Conservation (phyloP, 2,797 vertebrate species). For the Rhynchotus rufescens region DNA sequence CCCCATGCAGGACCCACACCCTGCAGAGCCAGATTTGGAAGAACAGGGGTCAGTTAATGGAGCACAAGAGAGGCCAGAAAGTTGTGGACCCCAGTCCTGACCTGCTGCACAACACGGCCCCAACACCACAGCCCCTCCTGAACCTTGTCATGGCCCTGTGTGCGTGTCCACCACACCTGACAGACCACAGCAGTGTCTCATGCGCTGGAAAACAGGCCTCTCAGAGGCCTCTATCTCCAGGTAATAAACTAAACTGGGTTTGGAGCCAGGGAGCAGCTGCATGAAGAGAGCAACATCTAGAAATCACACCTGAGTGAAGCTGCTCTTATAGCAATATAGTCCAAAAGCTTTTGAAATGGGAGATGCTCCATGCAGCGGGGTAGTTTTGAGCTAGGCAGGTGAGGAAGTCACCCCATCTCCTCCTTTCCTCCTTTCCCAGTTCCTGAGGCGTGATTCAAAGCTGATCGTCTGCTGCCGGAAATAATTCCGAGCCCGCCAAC, state of each 20-base stretch:
- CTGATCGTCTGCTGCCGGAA: background rate
- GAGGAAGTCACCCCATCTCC: background rate
- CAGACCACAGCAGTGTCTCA: background rate
- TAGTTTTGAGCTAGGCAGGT: background rate
- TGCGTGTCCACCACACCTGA: background rate
- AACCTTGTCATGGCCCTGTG: background rate
- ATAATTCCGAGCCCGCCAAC: background rate
- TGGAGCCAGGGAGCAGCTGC: background rate
- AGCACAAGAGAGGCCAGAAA: background rate
- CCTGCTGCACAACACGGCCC: background rate
- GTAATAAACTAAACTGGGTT: background rate
- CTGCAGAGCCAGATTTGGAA: background rate
- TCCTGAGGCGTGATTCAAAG: background rate
- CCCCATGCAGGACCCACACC: background rate
- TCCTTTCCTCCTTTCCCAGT: background rate
- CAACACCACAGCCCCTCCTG: background rate
- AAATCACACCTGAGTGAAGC: too few species aligned
- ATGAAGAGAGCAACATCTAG: background rate
- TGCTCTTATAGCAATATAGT: too few species aligned
- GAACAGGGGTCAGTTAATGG: background rate
- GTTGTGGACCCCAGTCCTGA: background rate
- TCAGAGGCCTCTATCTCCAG: background rate
- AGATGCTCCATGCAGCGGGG: background rate
- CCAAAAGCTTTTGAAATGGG: background rate
- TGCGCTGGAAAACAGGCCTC: background rate